Base-by-base conservation (phyloP, 2,113 vertebrate species). In the Dipodomys spectabilis region DNA sequence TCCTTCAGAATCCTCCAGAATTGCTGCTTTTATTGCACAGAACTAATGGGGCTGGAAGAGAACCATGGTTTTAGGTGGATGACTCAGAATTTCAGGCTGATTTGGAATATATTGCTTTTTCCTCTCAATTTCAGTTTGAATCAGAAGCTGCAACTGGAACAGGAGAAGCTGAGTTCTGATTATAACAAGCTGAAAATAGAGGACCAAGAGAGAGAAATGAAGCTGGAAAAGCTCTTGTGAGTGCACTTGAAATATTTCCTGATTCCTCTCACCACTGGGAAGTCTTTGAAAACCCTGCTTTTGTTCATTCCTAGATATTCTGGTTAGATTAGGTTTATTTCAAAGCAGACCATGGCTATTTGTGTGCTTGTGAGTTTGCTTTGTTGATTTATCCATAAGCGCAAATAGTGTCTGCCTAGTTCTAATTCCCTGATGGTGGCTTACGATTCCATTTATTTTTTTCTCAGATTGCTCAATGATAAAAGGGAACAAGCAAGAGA, bases 401-500 rank as follows among this genome's bases (percentile, higher is more conserved):
- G 25, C 73, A 82, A 5, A 35, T 25, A n/a, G 39, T 13, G 35
- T 77, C 39, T 88, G 35, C 27, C 20, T 57, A 13, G 22, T 32
- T 73, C 85, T 65, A 39, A 45, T 73, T 80, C 22, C 68, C 32
- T 20, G 28, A 45, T 30, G 73, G 79, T 68, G 69, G 44, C 67
- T 95, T 49, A 77, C 83, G 30, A 57, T 80, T n/a, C 90, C 57
- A 32, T 96, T 18, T 57, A 13, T 81, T 83, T 72, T 35, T 81
- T 96, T 95, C 96, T 49, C 92, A 99, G 99, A 94, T 95, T 99
- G 91, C 98, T 99, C 83, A 99, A 99, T 95, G 99, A 99, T 95
- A 99, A 99, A 97, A 98, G 98, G 65, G 99, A 99, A 77, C 99
- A 99, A 97, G 99, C 99, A 94, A 99, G 98, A 95, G 99, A 99